Conservation (phyloP, 2,888 invertebrate genomes). For the Phania funesta region DNA sequence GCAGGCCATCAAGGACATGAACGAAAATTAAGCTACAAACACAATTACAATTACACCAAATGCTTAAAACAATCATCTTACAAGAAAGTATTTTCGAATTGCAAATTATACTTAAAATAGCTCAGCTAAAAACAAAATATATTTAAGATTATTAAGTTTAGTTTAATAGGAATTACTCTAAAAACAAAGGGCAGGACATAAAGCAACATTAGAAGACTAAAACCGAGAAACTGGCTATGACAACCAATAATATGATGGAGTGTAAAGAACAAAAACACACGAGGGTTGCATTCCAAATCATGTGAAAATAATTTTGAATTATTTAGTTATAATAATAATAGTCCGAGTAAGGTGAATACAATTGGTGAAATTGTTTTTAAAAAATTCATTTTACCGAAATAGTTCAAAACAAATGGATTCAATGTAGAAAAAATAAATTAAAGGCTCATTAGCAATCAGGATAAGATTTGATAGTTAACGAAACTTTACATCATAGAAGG, state of each 20-base stretch:
- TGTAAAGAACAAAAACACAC: background rate
- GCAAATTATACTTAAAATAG: conserved; percentile 2
- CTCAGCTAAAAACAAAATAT: background rate
- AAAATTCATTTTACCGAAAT: too few relatives aligned
- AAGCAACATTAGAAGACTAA: conserved; percentile 37
- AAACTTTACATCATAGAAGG: too few relatives aligned
- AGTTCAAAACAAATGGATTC: too few relatives aligned
- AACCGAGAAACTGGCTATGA: conserved; percentile 2
- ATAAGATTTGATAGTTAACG: too few relatives aligned
- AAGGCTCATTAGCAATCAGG: too few relatives aligned
- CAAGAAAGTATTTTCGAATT: conserved; percentile 26
- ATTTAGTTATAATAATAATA: too few relatives aligned
- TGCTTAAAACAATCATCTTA: conserved; percentile 69
- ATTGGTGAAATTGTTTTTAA: too few relatives aligned
- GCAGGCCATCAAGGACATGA: conserved; percentile 93
- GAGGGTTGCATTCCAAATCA: background rate
- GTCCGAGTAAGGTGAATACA: too few relatives aligned
- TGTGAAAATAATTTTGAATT: conserved; percentile 6
- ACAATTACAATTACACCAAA: conserved; percentile 67
- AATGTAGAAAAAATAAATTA: too few relatives aligned
- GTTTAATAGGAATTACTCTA: background rate
- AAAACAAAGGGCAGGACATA: conserved; percentile 25
- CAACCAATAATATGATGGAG: background rate
- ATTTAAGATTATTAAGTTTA: background rate
- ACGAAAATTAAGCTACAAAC: conserved; percentile 74